Percentiles rank a stretch among this genome's conserved stretches.
These are phyloP conservation scores for Julus scandinavius DNA, from an alignment of 2,888 invertebrate genomes.

Conservation along the genomic window DNA sequence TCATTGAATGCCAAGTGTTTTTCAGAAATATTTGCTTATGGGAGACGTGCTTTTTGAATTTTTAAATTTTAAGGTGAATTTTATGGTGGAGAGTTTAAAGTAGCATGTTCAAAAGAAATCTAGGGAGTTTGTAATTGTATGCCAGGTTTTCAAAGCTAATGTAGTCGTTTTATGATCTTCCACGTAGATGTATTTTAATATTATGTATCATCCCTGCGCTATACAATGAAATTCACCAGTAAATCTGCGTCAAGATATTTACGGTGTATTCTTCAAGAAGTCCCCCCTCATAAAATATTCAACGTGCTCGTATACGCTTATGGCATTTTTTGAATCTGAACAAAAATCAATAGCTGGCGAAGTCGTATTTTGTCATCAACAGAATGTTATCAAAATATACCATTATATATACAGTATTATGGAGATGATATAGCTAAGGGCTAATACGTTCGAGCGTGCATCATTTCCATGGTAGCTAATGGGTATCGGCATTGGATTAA, in stretches of 20 bases:
- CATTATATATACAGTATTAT: not conserved
- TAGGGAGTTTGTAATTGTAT: not conserved
- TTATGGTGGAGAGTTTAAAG: no score
- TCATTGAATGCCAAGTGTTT: no score
- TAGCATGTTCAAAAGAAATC: not conserved
- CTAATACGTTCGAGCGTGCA: not conserved
- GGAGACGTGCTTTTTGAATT: no score
- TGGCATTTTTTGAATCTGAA: constrained; percentile 13
- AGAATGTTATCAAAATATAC: constrained; percentile 16
- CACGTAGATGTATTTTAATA: not conserved
- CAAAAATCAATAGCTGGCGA: constrained; percentile 40
- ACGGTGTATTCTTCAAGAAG: not conserved
- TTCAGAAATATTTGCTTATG: no score
- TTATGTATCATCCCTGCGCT: not conserved
- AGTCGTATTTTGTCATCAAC: not conserved
- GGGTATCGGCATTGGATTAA: not conserved
- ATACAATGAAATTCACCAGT: not conserved
- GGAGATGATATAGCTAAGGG: constrained; percentile 6
- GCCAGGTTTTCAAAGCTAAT: not conserved
- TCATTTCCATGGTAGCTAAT: constrained; percentile 38
- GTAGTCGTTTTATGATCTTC: not conserved
- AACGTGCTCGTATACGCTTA: not conserved
- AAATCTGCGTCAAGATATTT: not conserved
- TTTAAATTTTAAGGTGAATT: no score
- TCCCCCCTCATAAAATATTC: constrained; percentile 2